Evolutionary conservation across 2,797 vertebrate species (phyloP), one percentile per base, ranked within the genome.

Genomic region (Helarctos malayanus): DNA sequence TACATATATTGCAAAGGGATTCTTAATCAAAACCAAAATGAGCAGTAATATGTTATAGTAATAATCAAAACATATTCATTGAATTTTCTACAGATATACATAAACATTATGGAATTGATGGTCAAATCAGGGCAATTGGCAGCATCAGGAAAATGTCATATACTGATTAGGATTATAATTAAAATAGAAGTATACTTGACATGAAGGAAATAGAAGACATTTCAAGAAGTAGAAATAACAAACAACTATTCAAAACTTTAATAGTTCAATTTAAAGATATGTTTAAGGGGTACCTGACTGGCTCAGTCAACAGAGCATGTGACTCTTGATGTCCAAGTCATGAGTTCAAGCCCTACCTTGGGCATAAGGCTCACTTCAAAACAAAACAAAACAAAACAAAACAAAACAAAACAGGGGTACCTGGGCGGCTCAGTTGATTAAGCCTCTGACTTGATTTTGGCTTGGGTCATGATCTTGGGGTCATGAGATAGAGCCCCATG

Each of bases 151-250:
- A 76, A 94, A 71, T 86, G 13, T 84, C 19, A 57, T 23, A 91
- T 87, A 89, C 78, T 63, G 83, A 87, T 81, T 88, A 86, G 0
- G 5, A 82, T 88, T 84, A 69, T 1, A 54, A 54, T 41, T 18
- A 96, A 91, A 91, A 73, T n/a, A 52, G 56, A 71, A 84, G 5
- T 63, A 57, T 93, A 57, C 83, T 89, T 81, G 4, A 19, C 49
- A 68, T 78, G 59, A 52, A 68, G 25, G 9, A 95, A 69, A 6
- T 65, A 49, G n/a, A 76, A 65, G 18, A 88, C 23, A 83, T 95
- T 96, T 75, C 23, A 92, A 92, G 47, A 75, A 88, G 32, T 18
- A 95, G 29, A 93, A 90, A 80, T 47, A 91, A 18, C 2, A 86
- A 82, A 18, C 10, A 88, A 35, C 18, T 63, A 61, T 87, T 97